Conservation (phyloP, 1,140 invertebrate species). For the Capitella teleta region DNA sequence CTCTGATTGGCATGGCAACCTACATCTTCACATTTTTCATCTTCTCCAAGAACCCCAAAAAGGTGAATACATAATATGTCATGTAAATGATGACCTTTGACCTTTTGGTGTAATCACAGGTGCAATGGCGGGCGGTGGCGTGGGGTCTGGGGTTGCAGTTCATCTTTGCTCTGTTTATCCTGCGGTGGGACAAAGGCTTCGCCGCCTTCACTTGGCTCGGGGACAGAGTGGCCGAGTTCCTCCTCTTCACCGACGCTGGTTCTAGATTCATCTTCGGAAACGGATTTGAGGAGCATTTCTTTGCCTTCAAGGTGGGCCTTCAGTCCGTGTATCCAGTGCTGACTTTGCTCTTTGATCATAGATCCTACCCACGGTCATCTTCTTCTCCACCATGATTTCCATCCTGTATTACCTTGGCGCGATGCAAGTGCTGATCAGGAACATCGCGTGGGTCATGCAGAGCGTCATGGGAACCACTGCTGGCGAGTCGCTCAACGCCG, state of each 20-base stretch:
- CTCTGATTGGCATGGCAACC: constrained; percentile 15
- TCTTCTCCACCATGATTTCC: constrained; percentile 29
- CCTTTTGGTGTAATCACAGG: no score
- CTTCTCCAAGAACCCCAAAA: constrained; percentile 21
- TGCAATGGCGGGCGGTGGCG: constrained; percentile 36
- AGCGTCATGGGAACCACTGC: constrained; percentile 30
- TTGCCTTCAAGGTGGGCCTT: constrained; percentile 25
- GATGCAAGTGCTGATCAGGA: constrained; percentile 50
- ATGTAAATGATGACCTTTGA: background rate
- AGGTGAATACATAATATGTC: constrained; percentile 15
- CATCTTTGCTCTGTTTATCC: constrained; percentile 68
- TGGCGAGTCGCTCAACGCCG: constrained; percentile 33
- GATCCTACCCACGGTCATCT: constrained; percentile 33
- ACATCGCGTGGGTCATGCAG: constrained; percentile 45
- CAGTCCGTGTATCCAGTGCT: background rate
- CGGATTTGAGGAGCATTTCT: constrained; percentile 24
- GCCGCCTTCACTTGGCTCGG: constrained; percentile 68
- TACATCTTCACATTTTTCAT: constrained; percentile 20
- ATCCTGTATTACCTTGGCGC: constrained; percentile 37
- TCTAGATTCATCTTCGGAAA: constrained; percentile 76
- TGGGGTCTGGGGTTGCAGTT: constrained; percentile 77
- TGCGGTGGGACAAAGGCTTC: constrained; percentile 69
- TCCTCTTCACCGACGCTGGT: constrained; percentile 65
- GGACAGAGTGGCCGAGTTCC: constrained; percentile 57
- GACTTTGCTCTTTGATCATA: constrained; percentile 10